Percentiles rank a stretch among this genome's conserved stretches.
Conservation (phyloP, 1,140 invertebrate genomes). For the Polypedilum pembai region DNA sequence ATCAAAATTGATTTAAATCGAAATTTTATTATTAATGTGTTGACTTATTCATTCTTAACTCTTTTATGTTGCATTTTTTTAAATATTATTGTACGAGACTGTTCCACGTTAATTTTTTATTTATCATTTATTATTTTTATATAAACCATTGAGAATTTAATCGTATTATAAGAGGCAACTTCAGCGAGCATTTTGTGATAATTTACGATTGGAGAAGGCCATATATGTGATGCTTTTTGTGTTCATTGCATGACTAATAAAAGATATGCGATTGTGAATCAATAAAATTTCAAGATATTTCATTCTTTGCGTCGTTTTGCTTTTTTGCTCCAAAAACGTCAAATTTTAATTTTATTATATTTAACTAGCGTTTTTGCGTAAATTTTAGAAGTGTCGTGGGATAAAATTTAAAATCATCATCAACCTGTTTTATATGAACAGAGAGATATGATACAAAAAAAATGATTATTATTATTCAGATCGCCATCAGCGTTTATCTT, state of each 20-base stretch:
- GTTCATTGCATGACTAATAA: not conserved
- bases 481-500: not conserved
- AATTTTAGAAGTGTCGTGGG: not conserved
- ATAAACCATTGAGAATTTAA: not conserved
- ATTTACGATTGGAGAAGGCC: not conserved
- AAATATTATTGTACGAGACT: not conserved
- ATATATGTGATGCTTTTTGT: not conserved
- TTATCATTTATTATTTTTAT: not conserved
- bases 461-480: not conserved
- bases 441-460: not conserved
- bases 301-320: too few species aligned
- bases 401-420: not conserved
- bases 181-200: not conserved
- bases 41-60: not conserved
- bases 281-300: too few species aligned
- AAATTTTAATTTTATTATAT: not conserved
- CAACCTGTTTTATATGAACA: slow-evolving; percentile 20
- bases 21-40: not conserved
- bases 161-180: slow-evolving; percentile 5
- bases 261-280: not conserved
- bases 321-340: not conserved
- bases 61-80: not conserved
- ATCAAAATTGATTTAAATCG: not conserved
- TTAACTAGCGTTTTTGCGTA: not conserved
- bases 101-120: slow-evolving; percentile 9